These are phyloP conservation scores for Parazoanthus atlanticus DNA, from an alignment of 92 coral and sea anemone species.

Conservation along the genomic window DNA sequence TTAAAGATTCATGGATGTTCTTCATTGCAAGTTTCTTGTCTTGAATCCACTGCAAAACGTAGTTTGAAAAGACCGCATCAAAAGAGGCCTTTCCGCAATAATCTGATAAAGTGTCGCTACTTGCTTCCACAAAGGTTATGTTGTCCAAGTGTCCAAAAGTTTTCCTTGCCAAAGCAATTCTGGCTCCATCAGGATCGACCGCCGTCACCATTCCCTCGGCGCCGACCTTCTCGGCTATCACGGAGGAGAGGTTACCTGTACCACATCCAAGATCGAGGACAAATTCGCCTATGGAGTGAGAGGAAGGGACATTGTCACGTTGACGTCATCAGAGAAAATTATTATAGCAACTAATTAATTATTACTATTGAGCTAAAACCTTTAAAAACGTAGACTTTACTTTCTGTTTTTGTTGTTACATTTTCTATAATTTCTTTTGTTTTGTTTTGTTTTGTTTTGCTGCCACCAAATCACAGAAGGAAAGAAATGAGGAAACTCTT, in stretches of 20 bases:
- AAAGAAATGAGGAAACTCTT: too few species aligned
- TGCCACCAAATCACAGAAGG: too few species aligned
- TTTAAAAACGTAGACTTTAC: too few species aligned
- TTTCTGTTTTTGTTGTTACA: too few species aligned
- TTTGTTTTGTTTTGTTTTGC: too few species aligned
- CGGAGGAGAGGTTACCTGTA: not conserved
- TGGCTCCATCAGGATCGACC: not conserved
- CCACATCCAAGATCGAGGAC: constrained; percentile 7
- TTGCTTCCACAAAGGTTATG: not conserved
- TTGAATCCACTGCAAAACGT: not conserved
- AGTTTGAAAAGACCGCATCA: not conserved
- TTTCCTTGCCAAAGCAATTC: not conserved
- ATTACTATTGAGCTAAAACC: too few species aligned
- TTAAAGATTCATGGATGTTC: not conserved
- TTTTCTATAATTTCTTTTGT: too few species aligned
- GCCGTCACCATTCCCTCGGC: not conserved
- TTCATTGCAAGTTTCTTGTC: not conserved
- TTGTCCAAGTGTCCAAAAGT: not conserved
- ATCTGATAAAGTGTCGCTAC: not conserved
- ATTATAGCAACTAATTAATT: too few species aligned
- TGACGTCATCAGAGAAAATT: too few species aligned
- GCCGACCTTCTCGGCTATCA: not conserved
- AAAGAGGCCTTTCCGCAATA: not conserved
- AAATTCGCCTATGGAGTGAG: not conserved
- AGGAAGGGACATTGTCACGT: too few species aligned